These are phyloP conservation scores for Campylorhamphus procurvoides DNA, from an alignment of 2,113 vertebrate genomes.

Conservation along the genomic window DNA sequence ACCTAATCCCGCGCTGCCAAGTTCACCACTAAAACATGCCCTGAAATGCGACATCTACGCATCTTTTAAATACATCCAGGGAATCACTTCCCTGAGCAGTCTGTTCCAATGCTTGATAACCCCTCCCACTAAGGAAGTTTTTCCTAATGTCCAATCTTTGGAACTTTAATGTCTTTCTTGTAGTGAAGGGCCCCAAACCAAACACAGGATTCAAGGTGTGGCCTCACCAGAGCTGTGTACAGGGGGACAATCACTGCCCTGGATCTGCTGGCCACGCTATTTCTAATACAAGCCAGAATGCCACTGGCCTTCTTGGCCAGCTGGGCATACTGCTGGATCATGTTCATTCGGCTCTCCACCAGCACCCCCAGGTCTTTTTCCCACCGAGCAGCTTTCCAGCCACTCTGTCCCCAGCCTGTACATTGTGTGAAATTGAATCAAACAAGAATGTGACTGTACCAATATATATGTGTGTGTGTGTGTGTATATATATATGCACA, in stretches of 20 bases:
- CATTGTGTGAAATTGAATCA: neutral
- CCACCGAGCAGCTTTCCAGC: neutral
- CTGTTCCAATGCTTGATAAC: neutral
- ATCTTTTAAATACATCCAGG: neutral
- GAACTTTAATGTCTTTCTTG: neutral
- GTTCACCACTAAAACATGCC: neutral
- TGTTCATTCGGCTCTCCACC: accelerated
- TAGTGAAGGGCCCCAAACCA: neutral
- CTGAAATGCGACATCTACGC: neutral
- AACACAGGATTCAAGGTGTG: no score
- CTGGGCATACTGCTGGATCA: neutral
- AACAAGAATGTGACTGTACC: neutral
- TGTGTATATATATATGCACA: no score
- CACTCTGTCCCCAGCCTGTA: neutral
- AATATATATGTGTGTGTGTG: neutral
- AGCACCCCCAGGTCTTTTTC: neutral
- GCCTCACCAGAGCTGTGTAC: no score
- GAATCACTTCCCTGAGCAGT: neutral
- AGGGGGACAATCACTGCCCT: neutral
- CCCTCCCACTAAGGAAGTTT: neutral
- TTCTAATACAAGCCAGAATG: neutral
- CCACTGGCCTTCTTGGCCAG: neutral
- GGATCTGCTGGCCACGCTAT: neutral
- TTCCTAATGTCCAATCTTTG: neutral
- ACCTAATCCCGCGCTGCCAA: neutral